Conservation (phyloP, 2,113 vertebrate species). For the Tragelaphus buxtoni region DNA sequence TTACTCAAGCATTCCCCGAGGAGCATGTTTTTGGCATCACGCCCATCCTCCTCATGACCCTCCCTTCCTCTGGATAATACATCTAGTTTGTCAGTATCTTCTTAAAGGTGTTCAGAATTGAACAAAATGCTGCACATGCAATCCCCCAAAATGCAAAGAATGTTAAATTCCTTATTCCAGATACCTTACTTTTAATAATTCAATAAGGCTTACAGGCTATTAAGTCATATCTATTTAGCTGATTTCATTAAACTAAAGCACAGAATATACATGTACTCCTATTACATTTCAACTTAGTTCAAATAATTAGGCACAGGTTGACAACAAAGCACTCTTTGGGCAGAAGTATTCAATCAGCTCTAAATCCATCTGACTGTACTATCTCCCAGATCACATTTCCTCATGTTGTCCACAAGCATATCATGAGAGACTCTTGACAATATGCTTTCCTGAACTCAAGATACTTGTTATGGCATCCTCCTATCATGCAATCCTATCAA, state of each 20-base stretch:
- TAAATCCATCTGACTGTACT: constrained; percentile 9
- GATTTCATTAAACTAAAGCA: constrained; percentile 7
- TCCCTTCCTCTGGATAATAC: not conserved
- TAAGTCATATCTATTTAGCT: not conserved
- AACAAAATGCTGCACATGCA: not conserved
- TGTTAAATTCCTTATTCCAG: constrained; percentile 9
- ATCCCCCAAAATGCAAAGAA: not conserved
- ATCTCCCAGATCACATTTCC: constrained; percentile 52
- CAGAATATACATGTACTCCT: constrained; percentile 33
- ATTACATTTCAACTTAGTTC: constrained; percentile 28
- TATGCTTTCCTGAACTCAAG: constrained; percentile 43
- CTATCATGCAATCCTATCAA: constrained; percentile 53
- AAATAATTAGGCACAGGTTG: constrained; percentile 19
- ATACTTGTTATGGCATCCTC: constrained; percentile 16
- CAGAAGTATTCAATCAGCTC: constrained; percentile 43
- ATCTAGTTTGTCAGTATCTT: not conserved
- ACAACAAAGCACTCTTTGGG: constrained; percentile 27
- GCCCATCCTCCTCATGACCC: not conserved
- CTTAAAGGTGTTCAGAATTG: not conserved
- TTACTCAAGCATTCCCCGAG: not conserved
- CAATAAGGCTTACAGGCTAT: not conserved
- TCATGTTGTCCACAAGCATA: not conserved
- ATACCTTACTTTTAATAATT: not conserved
- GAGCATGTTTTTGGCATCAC: not conserved
- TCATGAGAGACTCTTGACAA: constrained; percentile 15